Base-by-base conservation (phyloP, 2,113 vertebrate genomes). In the Dolichallabes microphthalmus region DNA sequence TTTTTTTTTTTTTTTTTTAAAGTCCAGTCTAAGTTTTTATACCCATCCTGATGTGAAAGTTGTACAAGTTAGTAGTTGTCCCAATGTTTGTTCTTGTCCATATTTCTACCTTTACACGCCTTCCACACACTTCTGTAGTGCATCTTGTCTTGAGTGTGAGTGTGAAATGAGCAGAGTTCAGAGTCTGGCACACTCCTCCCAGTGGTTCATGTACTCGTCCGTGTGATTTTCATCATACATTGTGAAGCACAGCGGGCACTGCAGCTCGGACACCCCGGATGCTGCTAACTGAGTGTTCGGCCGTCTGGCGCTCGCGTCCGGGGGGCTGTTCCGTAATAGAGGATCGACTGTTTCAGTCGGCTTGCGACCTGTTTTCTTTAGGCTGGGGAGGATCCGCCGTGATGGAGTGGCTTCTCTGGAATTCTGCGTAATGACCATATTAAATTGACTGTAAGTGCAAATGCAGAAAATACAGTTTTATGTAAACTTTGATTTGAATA, bases 211-310 rank as follows among this genome's bases (percentile, higher is more conserved):
- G 90, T 96, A 97, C 89, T 95, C 96, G 2, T 92, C 92, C 0
- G 94, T 83, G 7, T 95, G 94, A 53, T 93, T 92, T 8, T 97
- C 96, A 0, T 88, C 88, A 85, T 96, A 98, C 57, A 90, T 91
- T 85, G 88, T 92, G 80, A 94, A 90, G 86, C 98, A 99, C 0
- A 92, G 94, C 0, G 97, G 98, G 71, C 98, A 99, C 93, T 96
- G 94, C 0, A 98, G 93, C 74, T 96, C 95, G 0, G 95, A 95
- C 79, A 93, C 90, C 0, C 90, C 93, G 10, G 89, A 89, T 35
- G 89, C 69, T 0, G 90, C 87, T 2, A 92, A 19, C 6, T 87
- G 87, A 1, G 81, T 63, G 10, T 68, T 81, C 1, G 89, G 84
- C 76, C 89, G 91, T 78, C 88, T 87, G 0, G 9, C 11, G 45